These are phyloP conservation scores for Ennomos erosarius DNA, from an alignment of 2,888 invertebrate species.

Conservation along the genomic window DNA sequence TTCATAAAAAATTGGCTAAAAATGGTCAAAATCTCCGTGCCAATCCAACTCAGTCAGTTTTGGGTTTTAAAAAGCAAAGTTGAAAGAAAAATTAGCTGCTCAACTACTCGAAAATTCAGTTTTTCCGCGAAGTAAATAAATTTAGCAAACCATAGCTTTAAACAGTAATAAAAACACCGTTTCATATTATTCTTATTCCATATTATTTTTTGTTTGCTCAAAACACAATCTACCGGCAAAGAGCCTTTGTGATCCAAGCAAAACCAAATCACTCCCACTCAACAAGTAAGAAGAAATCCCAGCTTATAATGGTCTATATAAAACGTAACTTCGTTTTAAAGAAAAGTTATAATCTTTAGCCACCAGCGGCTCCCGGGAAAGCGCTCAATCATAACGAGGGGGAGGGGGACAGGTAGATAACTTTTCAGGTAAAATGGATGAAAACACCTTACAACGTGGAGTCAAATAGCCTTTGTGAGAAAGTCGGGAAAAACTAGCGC, in stretches of 20 bases:
- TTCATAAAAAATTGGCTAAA: too few species aligned
- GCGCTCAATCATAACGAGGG: conserved; percentile 54
- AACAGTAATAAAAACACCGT: too few species aligned
- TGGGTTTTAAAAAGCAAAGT: too few species aligned
- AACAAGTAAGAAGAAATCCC: conserved; percentile 46
- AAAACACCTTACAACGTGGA: conserved; percentile 53
- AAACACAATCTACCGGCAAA: not conserved
- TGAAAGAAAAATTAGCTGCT: too few species aligned
- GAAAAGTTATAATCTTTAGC: conserved; percentile 57
- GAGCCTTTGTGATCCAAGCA: not conserved
- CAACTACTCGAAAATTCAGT: too few species aligned
- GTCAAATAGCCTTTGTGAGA: conserved; percentile 50
- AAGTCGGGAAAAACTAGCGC: conserved; percentile 44
- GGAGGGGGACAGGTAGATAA: conserved; percentile 32
- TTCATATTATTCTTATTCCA: too few species aligned
- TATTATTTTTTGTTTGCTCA: not conserved
- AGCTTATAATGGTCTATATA: conserved; percentile 50
- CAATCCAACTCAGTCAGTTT: too few species aligned
- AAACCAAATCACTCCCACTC: conserved; percentile 18
- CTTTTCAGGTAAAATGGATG: conserved; percentile 54
- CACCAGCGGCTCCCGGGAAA: conserved; percentile 45
- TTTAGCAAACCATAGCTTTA: too few species aligned
- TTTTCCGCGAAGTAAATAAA: too few species aligned
- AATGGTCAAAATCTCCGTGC: too few species aligned
- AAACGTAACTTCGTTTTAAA: conserved; percentile 54